Evolutionary conservation across 2,888 invertebrate species (phyloP).

Genomic region (Ophraella communa): DNA sequence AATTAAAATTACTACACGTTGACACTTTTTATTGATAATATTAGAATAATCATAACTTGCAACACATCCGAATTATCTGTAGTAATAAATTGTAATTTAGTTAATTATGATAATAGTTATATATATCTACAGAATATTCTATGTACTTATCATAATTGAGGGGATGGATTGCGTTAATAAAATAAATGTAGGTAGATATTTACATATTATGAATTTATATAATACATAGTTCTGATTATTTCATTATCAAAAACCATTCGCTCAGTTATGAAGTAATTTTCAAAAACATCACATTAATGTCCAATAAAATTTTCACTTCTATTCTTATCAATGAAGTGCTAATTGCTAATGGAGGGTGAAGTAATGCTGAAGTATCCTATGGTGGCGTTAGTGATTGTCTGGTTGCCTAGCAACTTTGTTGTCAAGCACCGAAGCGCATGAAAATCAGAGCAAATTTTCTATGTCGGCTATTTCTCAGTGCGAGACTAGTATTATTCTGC

Average conservation of each 20-base stretch:
- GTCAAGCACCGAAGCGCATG: slow-evolving; percentile 54
- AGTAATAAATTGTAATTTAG: too few relatives aligned
- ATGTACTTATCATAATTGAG: too few relatives aligned
- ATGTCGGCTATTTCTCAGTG: slow-evolving; percentile 31
- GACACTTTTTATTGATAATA: too few relatives aligned
- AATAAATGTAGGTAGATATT: too few relatives aligned
- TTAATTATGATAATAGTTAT: too few relatives aligned
- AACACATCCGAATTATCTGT: too few relatives aligned
- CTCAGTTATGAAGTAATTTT: not conserved
- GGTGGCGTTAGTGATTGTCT: slow-evolving; percentile 21
- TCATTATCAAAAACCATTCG: not conserved
- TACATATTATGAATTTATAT: too few relatives aligned
- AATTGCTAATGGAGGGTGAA: slow-evolving; percentile 18
- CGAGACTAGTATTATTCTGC: slow-evolving; percentile 40
- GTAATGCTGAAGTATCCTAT: slow-evolving; percentile 8
- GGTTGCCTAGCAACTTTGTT: slow-evolving; percentile 58
- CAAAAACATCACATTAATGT: not conserved
- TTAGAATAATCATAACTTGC: too few relatives aligned
- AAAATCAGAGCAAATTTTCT: slow-evolving; percentile 38
- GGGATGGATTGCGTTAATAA: too few relatives aligned
- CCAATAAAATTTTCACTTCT: slow-evolving; percentile 10
- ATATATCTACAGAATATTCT: too few relatives aligned
- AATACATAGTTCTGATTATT: too few relatives aligned
- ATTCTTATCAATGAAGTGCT: not conserved
- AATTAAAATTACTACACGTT: too few relatives aligned